Evolutionary conservation across 1,140 invertebrate genomes (phyloP), one percentile per base, ranked within the genome.

Genomic region (Anthonomus grandis): DNA sequence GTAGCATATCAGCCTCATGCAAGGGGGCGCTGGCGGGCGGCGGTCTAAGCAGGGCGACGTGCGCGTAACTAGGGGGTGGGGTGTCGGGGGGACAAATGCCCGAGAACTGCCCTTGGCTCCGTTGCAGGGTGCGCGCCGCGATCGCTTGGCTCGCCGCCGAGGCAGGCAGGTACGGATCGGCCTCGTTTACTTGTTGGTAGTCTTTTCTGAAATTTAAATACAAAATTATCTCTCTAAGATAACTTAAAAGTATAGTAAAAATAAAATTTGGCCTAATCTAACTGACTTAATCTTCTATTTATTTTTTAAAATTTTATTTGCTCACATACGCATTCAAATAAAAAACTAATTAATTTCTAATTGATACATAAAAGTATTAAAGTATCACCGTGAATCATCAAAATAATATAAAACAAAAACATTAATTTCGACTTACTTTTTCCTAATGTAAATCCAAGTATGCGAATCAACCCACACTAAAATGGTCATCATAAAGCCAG

Each of bases 401-500:
- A 6, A 38, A 10, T 1, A 12, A 1, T 21, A 12, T 4, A 21
- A 9, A 48, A n/a, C n/a, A n/a, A n/a, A n/a, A n/a, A n/a, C n/a
- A n/a, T n/a, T n/a, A n/a, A n/a, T n/a, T n/a, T n/a, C n/a, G n/a
- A 73, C 79, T 80, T 71, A 90, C 89, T 89, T 90, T 73, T 92
- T 93, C 70, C 91, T 85, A 64, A 95, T 93, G 70, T 95, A 95
- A 68, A 96, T 95, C 93, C 93, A 97, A 0, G 92, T 93, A 68
- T 95, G 92, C 15, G 92, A 95, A 68, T 95, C 92, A 19, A 95
- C 85, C 83, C 93, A 91, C 21, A 96, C 93, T 48, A 96, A 84
- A 12, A 93, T 83, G 0, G 93, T 95, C 71, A 96, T 87, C 57
- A 95, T 79, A 39, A 95, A 80, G 22, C 92, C 93, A 46, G 91